Evolutionary conservation across 2,888 invertebrate genomes (phyloP), one percentile per base, ranked within the genome.

Genomic region (Dicranocentrus wangi): DNA sequence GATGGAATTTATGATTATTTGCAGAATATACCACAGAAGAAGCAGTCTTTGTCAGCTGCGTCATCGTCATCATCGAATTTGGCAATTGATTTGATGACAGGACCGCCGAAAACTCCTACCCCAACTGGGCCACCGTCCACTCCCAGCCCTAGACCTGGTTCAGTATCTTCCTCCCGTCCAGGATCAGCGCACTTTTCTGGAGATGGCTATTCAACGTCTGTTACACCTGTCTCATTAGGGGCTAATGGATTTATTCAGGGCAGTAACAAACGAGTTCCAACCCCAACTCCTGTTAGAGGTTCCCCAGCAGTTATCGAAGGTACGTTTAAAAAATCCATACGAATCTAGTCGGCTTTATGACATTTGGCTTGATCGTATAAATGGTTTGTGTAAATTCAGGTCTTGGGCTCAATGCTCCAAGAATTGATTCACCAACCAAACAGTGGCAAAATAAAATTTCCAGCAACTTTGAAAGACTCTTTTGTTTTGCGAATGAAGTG

Each of bases 361-460:
- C n/a, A n/a, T n/a, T n/a, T n/a, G n/a, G n/a, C n/a, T n/a, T n/a
- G n/a, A n/a, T n/a, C n/a, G n/a, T n/a, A n/a, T n/a, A n/a, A n/a
- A n/a, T n/a, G n/a, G n/a, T n/a, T n/a, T n/a, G 39, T 8, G 39
- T 8, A 13, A 13, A 51, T 28, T 25, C 65, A 77, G 68, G 78
- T 58, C 68, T 80, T 25, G 79, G 79, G n/a, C 60, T 80, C 0
- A 76, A 43, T 39, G 81, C 85, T 17, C 82, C 83, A 25, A 60
- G 84, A 51, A 81, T 83, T 42, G 86, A 86, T 43, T 87, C 86
- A 8, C 86, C 86, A n/a, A 84, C 84, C 39, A 83, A 85, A 51
- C 84, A 95, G 89, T 97, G 96, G 96, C 95, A 96, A 89, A 95
- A 96, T 89, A 93, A 95, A 86, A 95, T 97, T 87, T 95, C 94